phyloP scores from a whole-genome alignment of 1,140 invertebrate species.

The Papilio machaon region DNA sequence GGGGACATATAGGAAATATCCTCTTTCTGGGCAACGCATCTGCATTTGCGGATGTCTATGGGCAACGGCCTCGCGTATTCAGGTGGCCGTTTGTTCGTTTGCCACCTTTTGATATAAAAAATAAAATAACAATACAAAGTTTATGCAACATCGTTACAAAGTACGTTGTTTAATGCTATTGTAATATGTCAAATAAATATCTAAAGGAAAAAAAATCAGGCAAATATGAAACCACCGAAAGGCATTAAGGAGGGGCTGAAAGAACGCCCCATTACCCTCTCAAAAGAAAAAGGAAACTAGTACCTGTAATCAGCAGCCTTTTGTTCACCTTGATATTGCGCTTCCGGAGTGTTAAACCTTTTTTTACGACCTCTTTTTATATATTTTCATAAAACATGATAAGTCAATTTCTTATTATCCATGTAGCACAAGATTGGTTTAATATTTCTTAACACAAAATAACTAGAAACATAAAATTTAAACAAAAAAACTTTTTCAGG shows the following conservation, averaged over 20 bases:
- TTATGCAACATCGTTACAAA: not conserved
- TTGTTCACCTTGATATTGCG: not conserved
- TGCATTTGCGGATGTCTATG: too few species aligned
- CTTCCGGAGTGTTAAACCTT: not conserved
- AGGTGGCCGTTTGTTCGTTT: too few species aligned
- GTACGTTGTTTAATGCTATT: not conserved
- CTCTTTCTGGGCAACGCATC: too few species aligned
- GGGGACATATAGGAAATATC: too few species aligned
- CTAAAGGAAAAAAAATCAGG: not conserved
- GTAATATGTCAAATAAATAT: not conserved
- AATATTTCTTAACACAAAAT: not conserved
- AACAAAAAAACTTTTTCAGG: too few species aligned
- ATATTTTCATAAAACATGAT: not conserved
- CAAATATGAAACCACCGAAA: conserved; percentile 21
- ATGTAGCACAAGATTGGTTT: not conserved
- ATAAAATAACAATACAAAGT: too few species aligned
- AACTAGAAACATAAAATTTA: not conserved
- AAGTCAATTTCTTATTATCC: not conserved
- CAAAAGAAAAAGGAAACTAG: conserved; percentile 15
- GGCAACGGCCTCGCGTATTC: too few species aligned
- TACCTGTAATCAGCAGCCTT: conserved; percentile 17
- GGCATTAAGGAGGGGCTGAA: not conserved
- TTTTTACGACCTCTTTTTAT: not conserved
- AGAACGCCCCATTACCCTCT: conserved; percentile 15
- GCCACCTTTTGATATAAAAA: too few species aligned